Evolutionary conservation across 2,888 invertebrate species (phyloP).

Genomic region (Oxyteleia sp.): DNA sequence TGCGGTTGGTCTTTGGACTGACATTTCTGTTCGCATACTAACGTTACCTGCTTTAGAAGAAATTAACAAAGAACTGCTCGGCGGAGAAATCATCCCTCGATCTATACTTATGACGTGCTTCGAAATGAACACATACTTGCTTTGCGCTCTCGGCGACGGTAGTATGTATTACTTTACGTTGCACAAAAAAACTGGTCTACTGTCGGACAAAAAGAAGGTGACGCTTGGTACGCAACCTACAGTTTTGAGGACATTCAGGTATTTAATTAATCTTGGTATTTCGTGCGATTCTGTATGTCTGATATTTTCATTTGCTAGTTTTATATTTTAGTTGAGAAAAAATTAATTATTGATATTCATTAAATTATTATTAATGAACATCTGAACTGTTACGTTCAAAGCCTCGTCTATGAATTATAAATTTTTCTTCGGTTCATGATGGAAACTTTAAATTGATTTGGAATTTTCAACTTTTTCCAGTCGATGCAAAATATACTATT

Average conservation of each 20-base stretch:
- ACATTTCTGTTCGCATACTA: constrained; percentile 96
- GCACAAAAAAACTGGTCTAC: constrained; percentile 91
- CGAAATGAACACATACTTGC: constrained; percentile 95
- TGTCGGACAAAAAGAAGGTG: constrained; percentile 97
- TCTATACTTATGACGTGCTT: constrained; percentile 98
- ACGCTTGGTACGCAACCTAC: constrained; percentile 99
- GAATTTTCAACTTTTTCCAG: no score
- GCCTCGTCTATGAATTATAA: no score
- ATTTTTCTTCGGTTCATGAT: no score
- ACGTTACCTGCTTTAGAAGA: constrained; percentile 93
- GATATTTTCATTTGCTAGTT: no score
- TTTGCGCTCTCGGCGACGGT: constrained; percentile 98
- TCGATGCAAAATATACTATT: no score
- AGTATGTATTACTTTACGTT: constrained; percentile 98
- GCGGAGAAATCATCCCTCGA: constrained; percentile 98
- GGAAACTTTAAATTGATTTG: no score
- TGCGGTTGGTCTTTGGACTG: constrained; percentile 98
- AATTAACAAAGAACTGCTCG: constrained; percentile 95
- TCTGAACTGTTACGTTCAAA: no score
- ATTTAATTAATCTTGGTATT: constrained; percentile 18
- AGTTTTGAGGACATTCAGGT: constrained; percentile 93
- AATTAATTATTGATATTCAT: no score
- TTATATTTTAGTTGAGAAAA: no score
- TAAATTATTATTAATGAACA: no score
- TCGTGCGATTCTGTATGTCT: no score